phyloP scores from a whole-genome alignment of 2,888 invertebrate genomes.

The Chalcis sispes region DNA sequence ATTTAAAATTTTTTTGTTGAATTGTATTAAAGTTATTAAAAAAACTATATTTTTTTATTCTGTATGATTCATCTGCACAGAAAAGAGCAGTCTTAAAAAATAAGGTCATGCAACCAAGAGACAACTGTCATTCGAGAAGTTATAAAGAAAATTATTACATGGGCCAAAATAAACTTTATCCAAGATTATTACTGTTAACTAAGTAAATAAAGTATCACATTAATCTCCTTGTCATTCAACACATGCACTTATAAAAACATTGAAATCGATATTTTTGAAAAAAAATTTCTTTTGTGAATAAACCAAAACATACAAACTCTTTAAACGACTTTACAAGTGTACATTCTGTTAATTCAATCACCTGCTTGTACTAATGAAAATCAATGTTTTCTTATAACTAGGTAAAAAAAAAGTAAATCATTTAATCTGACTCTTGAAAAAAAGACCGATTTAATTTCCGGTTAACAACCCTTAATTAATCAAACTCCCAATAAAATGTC shows the following conservation, averaged over 20 bases:
- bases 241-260: constrained; percentile 2
- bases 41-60: background rate
- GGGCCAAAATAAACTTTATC: constrained; percentile 57
- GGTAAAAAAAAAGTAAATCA: constrained; percentile 5
- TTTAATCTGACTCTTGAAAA: background rate
- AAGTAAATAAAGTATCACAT: constrained; percentile 11
- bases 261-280: constrained; percentile 6
- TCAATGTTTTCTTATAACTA: too few relatives aligned
- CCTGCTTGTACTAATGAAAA: background rate
- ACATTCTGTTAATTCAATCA: background rate
- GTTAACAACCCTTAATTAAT: constrained; percentile 43
- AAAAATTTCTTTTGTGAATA: background rate
- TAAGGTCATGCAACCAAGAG: constrained; percentile 14
- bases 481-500: background rate
- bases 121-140: too few relatives aligned
- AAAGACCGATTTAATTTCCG: constrained; percentile 37
- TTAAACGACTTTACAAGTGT: background rate
- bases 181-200: constrained; percentile 48
- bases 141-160: constrained; percentile 26
- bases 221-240: background rate
- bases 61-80: too few relatives aligned
- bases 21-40: constrained; percentile 19
- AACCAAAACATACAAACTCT: background rate
- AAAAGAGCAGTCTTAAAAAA: constrained; percentile 16
- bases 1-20: too few relatives aligned